phyloP scores from a whole-genome alignment of 2,113 vertebrate species.

The Eubucco bourcierii region DNA sequence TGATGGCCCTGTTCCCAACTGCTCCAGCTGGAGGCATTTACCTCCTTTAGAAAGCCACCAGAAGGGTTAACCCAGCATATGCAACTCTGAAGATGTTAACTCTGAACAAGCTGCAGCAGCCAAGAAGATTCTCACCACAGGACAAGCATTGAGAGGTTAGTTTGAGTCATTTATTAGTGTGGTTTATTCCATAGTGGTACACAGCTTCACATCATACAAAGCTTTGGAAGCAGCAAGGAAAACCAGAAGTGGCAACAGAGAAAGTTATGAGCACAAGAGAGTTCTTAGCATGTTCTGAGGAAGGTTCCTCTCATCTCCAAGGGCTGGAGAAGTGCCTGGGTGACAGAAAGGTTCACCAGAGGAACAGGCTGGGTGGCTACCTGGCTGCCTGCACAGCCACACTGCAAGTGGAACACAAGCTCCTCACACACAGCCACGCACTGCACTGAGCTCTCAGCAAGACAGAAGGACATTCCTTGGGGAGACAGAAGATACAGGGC shows the following conservation, averaged over 20 bases:
- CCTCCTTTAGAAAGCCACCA: rapidly evolving
- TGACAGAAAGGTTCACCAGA: background rate
- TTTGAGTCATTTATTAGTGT: slow-evolving; percentile 73
- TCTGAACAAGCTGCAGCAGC: background rate
- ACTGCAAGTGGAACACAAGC: background rate
- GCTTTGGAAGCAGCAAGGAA: background rate
- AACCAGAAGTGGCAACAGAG: background rate
- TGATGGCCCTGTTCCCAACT: rapidly evolving
- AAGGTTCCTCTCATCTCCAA: background rate
- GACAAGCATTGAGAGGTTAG: slow-evolving; percentile 37
- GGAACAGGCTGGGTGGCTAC: background rate
- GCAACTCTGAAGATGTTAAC: background rate
- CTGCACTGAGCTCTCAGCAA: background rate
- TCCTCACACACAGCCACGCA: background rate
- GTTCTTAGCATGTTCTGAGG: background rate
- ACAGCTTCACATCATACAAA: slow-evolving; percentile 67
- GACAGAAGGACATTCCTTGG: rapidly evolving
- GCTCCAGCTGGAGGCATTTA: background rate
- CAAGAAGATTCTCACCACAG: slow-evolving; percentile 57
- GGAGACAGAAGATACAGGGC: background rate
- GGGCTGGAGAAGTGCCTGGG: background rate
- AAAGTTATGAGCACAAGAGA: background rate
- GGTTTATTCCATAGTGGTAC: slow-evolving; percentile 67
- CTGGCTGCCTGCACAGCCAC: background rate
- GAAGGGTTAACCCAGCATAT: rapidly evolving